Base-by-base conservation (phyloP, 2,888 invertebrate genomes). In the Drosophila prostipennis region DNA sequence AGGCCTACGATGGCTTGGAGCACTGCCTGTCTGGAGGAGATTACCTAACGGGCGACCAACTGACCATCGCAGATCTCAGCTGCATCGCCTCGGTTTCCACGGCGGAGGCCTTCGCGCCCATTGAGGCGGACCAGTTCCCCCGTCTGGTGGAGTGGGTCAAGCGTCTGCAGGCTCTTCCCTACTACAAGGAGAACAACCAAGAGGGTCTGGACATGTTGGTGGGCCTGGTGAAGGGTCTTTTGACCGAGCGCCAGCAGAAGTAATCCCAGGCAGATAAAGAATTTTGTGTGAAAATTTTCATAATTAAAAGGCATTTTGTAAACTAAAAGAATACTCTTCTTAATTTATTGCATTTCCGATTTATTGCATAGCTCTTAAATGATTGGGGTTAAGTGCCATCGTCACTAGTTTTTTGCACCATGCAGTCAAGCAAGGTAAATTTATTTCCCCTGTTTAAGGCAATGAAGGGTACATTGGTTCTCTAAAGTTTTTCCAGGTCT, bases 51-150 rank as follows among this genome's bases (percentile, higher is more conserved):
- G 93, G 93, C 26, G 79, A 91, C 10, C 72, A 86, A 26, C 67
- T 93, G 71, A 93, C 93, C 14, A 91, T 93, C 69, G 93, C 93
- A 7, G 93, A 93, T 88, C 88, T 93, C 46, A 92, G 92, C 73
- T 90, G 91, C 60, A 89, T 93, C 23, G 90, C 93, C 10, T 87
- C 92, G 1, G 82, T 93, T 2, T 92, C 92, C n/a, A 92, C 92
- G 0, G 91, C 91, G 1, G 90, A 90, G 42, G 75, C 77, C 13
- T 89, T 93, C 59, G 92, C 92, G 11, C 92, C 93, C 37, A 90
- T 93, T 58, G 92, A 93, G 39, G 86, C 84, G 8, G 90, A 90
- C n/a, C 89, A 90, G 59, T 93, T 91, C 63, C 93, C 93, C 2
- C 91, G 91, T 70, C 59, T 93, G n/a, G 86, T 87, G 2, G 90